Percentiles rank a stretch among this genome's conserved stretches.
These are phyloP conservation scores for Apodemus agrarius DNA, from an alignment of 2,797 vertebrate genomes.

Conservation along the genomic window DNA sequence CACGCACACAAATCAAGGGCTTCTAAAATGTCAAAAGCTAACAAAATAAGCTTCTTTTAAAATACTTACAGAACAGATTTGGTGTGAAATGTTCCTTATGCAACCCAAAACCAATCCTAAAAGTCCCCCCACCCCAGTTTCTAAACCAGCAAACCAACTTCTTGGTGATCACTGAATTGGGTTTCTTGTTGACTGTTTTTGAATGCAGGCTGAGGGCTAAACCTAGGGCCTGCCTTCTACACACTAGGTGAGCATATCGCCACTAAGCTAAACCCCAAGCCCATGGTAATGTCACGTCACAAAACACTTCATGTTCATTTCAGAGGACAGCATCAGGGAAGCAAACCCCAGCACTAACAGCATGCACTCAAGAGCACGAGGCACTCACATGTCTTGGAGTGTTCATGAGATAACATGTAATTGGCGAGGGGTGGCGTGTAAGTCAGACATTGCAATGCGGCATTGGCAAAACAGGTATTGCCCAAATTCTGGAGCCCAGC, in stretches of 20 bases:
- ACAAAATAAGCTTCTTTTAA: constrained; percentile 64
- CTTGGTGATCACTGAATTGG: neutral
- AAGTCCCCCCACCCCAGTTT: constrained; percentile 44
- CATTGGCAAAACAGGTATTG: constrained; percentile 98
- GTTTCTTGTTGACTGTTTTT: neutral
- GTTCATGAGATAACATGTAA: constrained; percentile 97
- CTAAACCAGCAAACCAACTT: constrained; percentile 62
- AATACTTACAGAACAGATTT: constrained; percentile 51
- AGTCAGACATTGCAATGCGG: constrained; percentile 96
- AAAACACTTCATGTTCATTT: constrained; percentile 40
- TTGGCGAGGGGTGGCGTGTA: constrained; percentile 97
- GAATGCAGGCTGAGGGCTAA: neutral
- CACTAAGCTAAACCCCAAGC: no score
- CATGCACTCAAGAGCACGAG: rapidly evolving
- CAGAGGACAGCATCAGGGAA: constrained; percentile 42
- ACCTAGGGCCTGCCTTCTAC: neutral
- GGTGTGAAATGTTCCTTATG: constrained; percentile 54
- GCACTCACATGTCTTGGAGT: constrained; percentile 95
- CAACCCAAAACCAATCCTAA: constrained; percentile 34
- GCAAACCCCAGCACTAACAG: neutral
- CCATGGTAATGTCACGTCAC: neutral
- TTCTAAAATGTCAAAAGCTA: constrained; percentile 68
- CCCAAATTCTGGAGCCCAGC: constrained; percentile 98
- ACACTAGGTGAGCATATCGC: neutral
- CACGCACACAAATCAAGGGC: neutral